phyloP scores from a whole-genome alignment of 2,888 invertebrate genomes.

The Macaria liturata region DNA sequence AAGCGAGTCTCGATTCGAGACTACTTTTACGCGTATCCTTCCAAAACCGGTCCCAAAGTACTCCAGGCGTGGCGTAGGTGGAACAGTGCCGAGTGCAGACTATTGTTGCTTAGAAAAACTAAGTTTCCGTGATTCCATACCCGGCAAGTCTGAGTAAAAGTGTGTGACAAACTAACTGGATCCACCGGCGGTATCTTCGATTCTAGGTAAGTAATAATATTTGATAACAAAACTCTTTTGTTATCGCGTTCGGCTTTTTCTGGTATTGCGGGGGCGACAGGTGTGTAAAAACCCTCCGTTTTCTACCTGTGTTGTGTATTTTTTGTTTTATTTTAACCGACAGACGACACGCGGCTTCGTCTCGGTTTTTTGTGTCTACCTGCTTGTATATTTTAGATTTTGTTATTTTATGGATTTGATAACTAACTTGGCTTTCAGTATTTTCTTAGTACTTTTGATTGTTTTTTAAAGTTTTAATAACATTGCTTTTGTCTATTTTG shows the following conservation, averaged over 20 bases:
- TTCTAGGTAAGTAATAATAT: constrained; percentile 42
- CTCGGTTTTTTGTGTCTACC: constrained; percentile 10
- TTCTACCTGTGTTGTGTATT: constrained; percentile 33
- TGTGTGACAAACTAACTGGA: constrained; percentile 30
- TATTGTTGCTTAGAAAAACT: constrained; percentile 41
- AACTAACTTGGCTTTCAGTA: too few relatives aligned
- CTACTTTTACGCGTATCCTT: constrained; percentile 72
- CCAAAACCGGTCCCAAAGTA: constrained; percentile 77
- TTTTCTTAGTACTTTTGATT: too few relatives aligned
- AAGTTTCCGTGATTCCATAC: constrained; percentile 40
- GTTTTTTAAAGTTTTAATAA: too few relatives aligned
- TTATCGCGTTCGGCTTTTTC: constrained; percentile 35
- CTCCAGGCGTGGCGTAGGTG: constrained; percentile 74
- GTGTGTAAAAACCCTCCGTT: constrained; percentile 30
- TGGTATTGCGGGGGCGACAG: constrained; percentile 30
- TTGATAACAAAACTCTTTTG: constrained; percentile 42
- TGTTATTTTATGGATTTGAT: too few relatives aligned
- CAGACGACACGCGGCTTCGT: constrained; percentile 9
- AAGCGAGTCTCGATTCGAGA: constrained; percentile 33
- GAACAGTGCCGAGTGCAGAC: constrained; percentile 64
- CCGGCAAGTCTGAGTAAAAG: constrained; percentile 34
- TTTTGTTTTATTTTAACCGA: constrained; percentile 23
- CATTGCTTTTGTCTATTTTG: too few relatives aligned
- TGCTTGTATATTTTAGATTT: too few relatives aligned
- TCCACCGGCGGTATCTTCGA: constrained; percentile 32